These are phyloP conservation scores for Cinclus mexicanus DNA, from an alignment of 2,113 vertebrate genomes.

Conservation along the genomic window DNA sequence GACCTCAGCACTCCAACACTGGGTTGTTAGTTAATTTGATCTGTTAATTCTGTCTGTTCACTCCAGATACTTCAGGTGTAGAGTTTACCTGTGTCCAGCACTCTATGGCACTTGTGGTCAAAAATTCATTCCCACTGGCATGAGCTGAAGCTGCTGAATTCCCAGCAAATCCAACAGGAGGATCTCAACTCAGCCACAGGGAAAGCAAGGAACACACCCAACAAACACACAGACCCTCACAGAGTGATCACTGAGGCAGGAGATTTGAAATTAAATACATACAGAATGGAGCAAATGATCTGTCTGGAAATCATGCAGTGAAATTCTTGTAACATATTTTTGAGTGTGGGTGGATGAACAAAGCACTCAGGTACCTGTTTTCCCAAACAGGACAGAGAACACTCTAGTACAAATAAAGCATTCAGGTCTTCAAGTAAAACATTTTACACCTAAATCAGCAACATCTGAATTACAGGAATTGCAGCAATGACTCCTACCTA, in stretches of 20 bases:
- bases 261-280: background rate
- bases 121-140: background rate
- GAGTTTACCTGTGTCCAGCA: background rate
- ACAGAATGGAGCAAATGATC: background rate
- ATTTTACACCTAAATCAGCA: accelerated
- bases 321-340: background rate
- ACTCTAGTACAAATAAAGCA: background rate
- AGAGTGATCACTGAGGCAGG: accelerated
- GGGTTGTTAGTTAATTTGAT: background rate
- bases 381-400: background rate
- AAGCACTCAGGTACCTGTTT: background rate
- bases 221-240: background rate
- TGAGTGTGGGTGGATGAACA: background rate
- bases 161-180: background rate
- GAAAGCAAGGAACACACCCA: background rate
- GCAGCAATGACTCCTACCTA: background rate
- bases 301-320: background rate
- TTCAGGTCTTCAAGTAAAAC: background rate
- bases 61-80: background rate
- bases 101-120: background rate
- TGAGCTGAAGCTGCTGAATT: background rate
- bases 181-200: background rate
- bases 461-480: background rate
- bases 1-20: background rate
- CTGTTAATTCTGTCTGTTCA: background rate